Evolutionary conservation across 2,797 vertebrate genomes (phyloP).

Genomic region (Typhlichthys eigenmanni): DNA sequence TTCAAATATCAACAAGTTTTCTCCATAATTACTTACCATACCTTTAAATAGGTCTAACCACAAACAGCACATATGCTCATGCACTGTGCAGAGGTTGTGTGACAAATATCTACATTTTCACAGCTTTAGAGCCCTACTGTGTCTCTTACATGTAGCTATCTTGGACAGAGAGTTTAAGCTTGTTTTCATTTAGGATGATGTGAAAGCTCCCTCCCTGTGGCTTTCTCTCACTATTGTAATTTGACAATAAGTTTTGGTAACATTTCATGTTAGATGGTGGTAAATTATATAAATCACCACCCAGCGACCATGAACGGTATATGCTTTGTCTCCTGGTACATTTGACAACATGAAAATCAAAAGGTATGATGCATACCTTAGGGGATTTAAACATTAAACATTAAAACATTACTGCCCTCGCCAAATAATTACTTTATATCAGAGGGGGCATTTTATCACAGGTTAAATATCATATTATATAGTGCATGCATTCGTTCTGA

Average conservation of each 20-base stretch:
- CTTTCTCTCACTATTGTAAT: background rate
- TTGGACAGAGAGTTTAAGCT: background rate
- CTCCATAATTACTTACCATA: no score
- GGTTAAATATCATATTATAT: constrained; percentile 37
- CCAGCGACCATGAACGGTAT: constrained; percentile 21
- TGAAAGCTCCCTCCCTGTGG: constrained; percentile 19
- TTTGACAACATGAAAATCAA: constrained; percentile 50
- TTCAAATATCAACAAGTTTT: no score
- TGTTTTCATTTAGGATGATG: constrained; percentile 8
- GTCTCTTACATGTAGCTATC: no score
- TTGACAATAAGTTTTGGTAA: background rate
- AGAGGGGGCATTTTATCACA: constrained; percentile 36
- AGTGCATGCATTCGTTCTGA: constrained; percentile 36
- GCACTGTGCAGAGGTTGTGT: no score
- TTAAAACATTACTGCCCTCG: constrained; percentile 21
- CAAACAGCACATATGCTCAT: no score
- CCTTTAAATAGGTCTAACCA: no score
- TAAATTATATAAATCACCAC: constrained; percentile 10
- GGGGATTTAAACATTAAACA: constrained; percentile 52
- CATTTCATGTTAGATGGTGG: background rate
- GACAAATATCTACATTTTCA: no score
- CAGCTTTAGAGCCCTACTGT: no score
- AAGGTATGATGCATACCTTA: constrained; percentile 57
- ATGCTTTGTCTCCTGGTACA: constrained; percentile 15
- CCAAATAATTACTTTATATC: constrained; percentile 37